phyloP scores from a whole-genome alignment of 2,888 invertebrate species.

The Plebejus argus region DNA sequence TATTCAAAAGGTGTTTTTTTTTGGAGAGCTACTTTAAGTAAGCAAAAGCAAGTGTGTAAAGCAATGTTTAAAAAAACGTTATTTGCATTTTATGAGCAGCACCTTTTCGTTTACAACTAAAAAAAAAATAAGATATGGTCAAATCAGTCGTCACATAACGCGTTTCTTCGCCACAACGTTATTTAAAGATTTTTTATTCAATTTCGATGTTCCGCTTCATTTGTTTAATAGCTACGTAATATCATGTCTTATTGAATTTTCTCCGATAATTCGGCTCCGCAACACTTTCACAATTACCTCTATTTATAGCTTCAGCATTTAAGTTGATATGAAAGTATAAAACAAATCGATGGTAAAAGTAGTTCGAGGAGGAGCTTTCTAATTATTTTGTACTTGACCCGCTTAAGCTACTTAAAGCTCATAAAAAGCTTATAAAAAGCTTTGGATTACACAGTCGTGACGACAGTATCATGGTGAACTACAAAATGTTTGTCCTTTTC shows the following conservation, averaged over 20 bases:
- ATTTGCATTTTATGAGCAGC: neutral
- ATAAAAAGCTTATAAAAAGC: slow-evolving; percentile 22
- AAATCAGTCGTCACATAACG: too few species aligned
- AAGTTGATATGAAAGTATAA: slow-evolving; percentile 27
- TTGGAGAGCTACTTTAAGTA: neutral
- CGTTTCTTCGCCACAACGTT: neutral
- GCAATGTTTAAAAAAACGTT: neutral
- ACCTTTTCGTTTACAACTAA: neutral
- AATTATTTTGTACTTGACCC: slow-evolving; percentile 30
- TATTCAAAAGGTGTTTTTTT: neutral
- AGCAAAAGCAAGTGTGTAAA: neutral
- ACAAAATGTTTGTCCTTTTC: neutral
- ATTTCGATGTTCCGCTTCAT: slow-evolving; percentile 3
- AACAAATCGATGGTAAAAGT: slow-evolving; percentile 31
- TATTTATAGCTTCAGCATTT: slow-evolving; percentile 4
- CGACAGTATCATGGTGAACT: slow-evolving; percentile 14
- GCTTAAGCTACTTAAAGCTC: slow-evolving; percentile 1
- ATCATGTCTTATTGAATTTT: slow-evolving; percentile 9
- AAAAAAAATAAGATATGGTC: neutral
- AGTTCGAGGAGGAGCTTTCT: slow-evolving; percentile 15
- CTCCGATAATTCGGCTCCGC: neutral
- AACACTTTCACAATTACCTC: slow-evolving; percentile 23
- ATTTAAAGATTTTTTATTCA: neutral
- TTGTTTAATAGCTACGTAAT: neutral
- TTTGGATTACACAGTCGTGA: slow-evolving; percentile 12